Evolutionary conservation across 92 coral and sea anemone species (phyloP).

Genomic region (Zoanthus solanderi): DNA sequence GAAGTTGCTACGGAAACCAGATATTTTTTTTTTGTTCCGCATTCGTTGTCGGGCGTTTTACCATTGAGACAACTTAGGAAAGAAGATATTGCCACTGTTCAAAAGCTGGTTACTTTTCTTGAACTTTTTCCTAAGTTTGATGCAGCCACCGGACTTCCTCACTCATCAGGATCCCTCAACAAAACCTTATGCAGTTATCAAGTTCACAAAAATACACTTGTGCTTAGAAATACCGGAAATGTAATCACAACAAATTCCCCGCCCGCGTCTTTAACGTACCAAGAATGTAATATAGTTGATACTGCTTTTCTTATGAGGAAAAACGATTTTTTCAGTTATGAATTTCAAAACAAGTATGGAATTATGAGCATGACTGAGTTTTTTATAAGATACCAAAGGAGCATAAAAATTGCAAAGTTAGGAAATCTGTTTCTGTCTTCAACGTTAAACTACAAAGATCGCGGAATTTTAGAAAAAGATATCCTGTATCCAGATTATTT

Average conservation of each 20-base stretch:
- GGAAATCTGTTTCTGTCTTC: constrained; percentile 18
- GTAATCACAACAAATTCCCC: background rate
- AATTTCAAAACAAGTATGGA: constrained; percentile 27
- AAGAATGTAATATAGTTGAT: constrained; percentile 33
- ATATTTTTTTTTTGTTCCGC: constrained; percentile 29
- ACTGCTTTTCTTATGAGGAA: constrained; percentile 43
- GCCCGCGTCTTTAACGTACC: constrained; percentile 6
- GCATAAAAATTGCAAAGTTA: constrained; percentile 23
- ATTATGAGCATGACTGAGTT: background rate
- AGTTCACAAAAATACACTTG: constrained; percentile 5
- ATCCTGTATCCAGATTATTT: constrained; percentile 4
- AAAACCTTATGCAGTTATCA: constrained; percentile 30
- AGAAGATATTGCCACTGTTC: background rate
- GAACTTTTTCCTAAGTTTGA: constrained; percentile 14
- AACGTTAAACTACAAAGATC: constrained; percentile 30
- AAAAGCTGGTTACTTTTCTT: constrained; percentile 18
- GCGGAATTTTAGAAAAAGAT: constrained; percentile 24
- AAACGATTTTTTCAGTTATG: background rate
- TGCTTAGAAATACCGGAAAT: constrained; percentile 29
- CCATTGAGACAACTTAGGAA: background rate
- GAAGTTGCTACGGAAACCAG: background rate
- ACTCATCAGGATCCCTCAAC: background rate
- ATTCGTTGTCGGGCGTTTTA: background rate
- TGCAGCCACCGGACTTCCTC: constrained; percentile 38
- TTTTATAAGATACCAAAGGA: constrained; percentile 29